Evolutionary conservation across 1,140 invertebrate species (phyloP), one percentile per base, ranked within the genome.

Genomic region (Megalopta genalis): DNA sequence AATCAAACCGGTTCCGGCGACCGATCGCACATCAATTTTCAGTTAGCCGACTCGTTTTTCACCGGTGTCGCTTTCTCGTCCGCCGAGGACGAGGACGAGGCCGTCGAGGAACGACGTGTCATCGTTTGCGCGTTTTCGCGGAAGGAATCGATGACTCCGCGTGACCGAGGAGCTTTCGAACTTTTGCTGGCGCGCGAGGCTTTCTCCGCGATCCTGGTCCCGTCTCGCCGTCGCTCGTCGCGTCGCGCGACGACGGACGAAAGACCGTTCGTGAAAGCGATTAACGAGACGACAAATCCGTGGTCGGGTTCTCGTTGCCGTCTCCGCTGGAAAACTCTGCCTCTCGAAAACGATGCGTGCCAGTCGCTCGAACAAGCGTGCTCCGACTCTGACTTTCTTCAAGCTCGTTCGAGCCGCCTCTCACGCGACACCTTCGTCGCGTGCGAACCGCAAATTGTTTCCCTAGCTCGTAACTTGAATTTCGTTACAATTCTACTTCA

Each of bases 21-120:
- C 27, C 37, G 65, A 77, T 81, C 70, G 59, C 16, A 39, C 68
- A 67, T 85, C 80, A 60, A 39, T 71, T 86, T 82, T 82, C 80
- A 52, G 59, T 54, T n/a, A 10, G 23, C 14, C 16, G 71, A n/a
- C 64, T 85, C 83, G 73, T 86, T 86, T 85, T 85, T 86, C 84
- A 85, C 73, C 67, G 78, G 25, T 25, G 57, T 32, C 42, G 72
- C 23, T 77, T 79, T 68, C 63, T 85, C 74, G 79, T 49, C 32
- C 69, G 57, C 12, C 76, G 54, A 5, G 25, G 21, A 8, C 37
- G 46, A 57, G 18, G 52, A 57, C 52, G 52, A 21, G 6, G 52
- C n/a, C 49, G 49, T 69, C 59, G 49, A 59, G 65, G 54, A 81
- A 10, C 46, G 65, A 39, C 66, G 66, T 67, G 27, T 81, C 79